A percentile compares a stretch with the other conserved stretches of the same genome.
These are phyloP conservation scores for Phainopepla nitens DNA, from an alignment of 2,113 vertebrate species.

Conservation along the genomic window DNA sequence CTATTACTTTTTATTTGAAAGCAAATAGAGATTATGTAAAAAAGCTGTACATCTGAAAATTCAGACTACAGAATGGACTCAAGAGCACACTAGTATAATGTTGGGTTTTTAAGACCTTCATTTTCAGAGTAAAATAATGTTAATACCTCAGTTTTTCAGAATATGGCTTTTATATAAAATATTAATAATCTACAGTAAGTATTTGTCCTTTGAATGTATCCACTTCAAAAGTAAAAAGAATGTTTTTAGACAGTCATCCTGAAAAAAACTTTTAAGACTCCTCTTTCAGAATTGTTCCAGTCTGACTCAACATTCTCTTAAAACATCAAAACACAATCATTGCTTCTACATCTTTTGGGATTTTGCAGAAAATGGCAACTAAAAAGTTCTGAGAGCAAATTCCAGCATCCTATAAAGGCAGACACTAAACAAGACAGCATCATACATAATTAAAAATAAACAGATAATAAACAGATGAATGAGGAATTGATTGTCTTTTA, in stretches of 20 bases:
- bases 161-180: not conserved
- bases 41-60: not conserved
- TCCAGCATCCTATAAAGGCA: not conserved
- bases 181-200: not conserved
- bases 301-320: not conserved
- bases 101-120: rapidly evolving
- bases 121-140: not conserved
- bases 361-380: not conserved
- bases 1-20: not conserved
- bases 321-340: not conserved
- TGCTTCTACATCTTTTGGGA: not conserved
- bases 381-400: not conserved
- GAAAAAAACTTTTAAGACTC: not conserved
- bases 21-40: not conserved
- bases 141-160: not conserved
- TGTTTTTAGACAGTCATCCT: not conserved
- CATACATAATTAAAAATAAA: not conserved
- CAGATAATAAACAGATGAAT: not conserved
- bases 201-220: not conserved
- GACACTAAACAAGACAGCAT: not conserved
- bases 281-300: not conserved
- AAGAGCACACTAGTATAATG: not conserved
- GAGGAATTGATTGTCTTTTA: not conserved
- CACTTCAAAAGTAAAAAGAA: not conserved
- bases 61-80: not conserved